Evolutionary conservation across 2,797 vertebrate genomes (phyloP), one percentile per base, ranked within the genome.

Genomic region (Chelmon rostratus): DNA sequence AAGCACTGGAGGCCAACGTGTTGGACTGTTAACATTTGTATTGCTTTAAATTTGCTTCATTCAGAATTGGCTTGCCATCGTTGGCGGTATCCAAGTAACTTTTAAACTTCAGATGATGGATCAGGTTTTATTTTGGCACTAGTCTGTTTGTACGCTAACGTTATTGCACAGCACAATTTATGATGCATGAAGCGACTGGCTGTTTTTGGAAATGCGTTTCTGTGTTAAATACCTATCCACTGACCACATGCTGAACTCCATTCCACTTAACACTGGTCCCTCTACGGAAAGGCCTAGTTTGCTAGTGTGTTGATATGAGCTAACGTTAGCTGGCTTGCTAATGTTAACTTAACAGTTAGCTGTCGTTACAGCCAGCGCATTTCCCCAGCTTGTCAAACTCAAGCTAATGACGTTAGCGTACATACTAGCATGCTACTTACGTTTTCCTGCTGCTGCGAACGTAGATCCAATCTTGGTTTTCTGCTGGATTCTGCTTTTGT

Each of bases 361-460:
- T 78, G 73, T 25, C 68, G 77, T 44, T 81, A 53, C 53, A 79
- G 79, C 84, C 54, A 75, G 66, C 78, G 71, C 65, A 49, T 64
- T 73, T 80, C 66, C 46, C 59, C 44, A 59, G 86, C 64, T 89
- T 88, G 91, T 89, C 89, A 91, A 91, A 86, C 85, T 88, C 79
- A 16, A 80, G 88, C 89, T 92, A 89, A 89, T 85, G 88, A 88
- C 88, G 88, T 88, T 93, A 92, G 89, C 91, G 49, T 61, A 83
- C 62, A 86, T 46, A 74, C 73, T 79, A 84, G 83, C 87, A 74
- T 89, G 85, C 86, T 93, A 94, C 94, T 94, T 93, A 95, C 94
- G 89, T 94, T 92, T 90, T 93, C 91, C 91, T 87, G 89, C 73
- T 66, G 86, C 81, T 84, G 89, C 76, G 84, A 90, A 82, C 57